These are phyloP conservation scores for Bothrops alternatus DNA, from an alignment of 2,797 vertebrate species.

Conservation along the genomic window DNA sequence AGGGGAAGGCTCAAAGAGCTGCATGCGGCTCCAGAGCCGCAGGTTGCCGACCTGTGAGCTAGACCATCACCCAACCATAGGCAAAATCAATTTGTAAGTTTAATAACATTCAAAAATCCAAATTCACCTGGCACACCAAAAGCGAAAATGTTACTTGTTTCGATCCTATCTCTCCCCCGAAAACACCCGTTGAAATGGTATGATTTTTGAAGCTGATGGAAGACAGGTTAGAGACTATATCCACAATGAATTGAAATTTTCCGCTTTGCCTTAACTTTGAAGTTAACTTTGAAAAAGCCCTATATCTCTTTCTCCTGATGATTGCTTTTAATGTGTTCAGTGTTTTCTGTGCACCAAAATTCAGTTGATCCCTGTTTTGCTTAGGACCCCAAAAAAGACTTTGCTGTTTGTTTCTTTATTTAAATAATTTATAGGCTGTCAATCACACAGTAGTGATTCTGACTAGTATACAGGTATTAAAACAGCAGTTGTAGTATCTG, in stretches of 20 bases:
- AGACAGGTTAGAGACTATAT: not conserved
- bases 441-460: not conserved
- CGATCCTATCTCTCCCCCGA: not conserved
- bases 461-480: not conserved
- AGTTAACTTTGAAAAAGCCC: not conserved
- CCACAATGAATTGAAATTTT: not conserved
- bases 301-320: not conserved
- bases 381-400: not conserved
- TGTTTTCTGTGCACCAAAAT: not conserved
- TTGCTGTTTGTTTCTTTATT: not conserved
- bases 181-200: not conserved
- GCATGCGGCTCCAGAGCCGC: too few relatives aligned
- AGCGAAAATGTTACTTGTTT: not conserved
- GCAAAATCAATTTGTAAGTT: not conserved
- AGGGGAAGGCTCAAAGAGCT: too few relatives aligned
- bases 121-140: not conserved
- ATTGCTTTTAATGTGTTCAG: not conserved
- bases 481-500: not conserved
- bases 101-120: not conserved
- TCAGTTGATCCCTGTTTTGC: not conserved
- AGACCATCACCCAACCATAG: not conserved
- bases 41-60: not conserved
- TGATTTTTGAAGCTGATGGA: not conserved
- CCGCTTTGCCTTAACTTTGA: not conserved
- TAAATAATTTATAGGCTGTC: not conserved